Conservation (phyloP, 2,888 invertebrate genomes). For the Cephus sareptanus region DNA sequence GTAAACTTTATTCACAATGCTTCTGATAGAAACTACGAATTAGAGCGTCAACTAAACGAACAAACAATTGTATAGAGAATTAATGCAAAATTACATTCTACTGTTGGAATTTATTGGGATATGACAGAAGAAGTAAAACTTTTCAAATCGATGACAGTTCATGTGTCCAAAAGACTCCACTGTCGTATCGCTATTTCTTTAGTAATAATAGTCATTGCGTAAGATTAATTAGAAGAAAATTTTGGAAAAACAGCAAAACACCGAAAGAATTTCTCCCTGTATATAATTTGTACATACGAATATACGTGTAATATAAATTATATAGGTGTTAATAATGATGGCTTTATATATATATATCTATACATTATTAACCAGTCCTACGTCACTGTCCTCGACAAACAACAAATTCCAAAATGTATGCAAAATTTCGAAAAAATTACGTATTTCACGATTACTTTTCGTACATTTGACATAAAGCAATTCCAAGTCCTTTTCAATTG, state of each 20-base stretch:
- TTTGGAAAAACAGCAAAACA: background rate
- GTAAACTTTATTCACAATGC: too few species aligned
- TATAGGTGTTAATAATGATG: conserved; percentile 17
- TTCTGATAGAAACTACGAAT: too few species aligned
- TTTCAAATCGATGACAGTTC: background rate
- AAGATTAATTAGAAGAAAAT: background rate
- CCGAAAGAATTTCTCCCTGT: conserved; percentile 38
- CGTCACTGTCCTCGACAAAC: background rate
- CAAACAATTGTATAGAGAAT: background rate
- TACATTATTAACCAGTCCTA: background rate
- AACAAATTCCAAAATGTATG: background rate
- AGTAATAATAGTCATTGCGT: background rate
- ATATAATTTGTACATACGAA: conserved; percentile 53
- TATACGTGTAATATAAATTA: conserved; percentile 41
- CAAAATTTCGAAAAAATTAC: background rate
- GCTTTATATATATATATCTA: conserved; percentile 1
- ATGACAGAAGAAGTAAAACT: background rate
- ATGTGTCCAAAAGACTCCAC: background rate
- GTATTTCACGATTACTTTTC: background rate
- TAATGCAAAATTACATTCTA: background rate
- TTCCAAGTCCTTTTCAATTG: background rate
- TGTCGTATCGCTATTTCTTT: background rate
- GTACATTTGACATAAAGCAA: background rate
- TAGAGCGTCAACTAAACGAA: too few species aligned
- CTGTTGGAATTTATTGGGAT: background rate